These are phyloP conservation scores for Diadophis punctatus DNA, from an alignment of 2,113 vertebrate genomes.

Conservation along the genomic window DNA sequence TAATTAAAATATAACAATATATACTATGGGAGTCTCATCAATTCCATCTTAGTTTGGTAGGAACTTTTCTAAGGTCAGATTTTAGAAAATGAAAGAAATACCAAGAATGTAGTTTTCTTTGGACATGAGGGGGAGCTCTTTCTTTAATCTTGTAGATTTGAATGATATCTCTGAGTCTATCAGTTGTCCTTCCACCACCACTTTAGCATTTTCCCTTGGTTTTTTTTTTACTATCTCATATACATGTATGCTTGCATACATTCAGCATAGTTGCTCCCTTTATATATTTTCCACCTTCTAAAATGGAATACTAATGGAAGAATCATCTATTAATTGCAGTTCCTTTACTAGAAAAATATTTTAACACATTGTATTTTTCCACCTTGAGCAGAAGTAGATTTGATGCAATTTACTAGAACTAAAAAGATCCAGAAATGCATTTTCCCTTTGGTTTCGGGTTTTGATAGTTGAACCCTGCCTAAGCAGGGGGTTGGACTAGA, in stretches of 20 bases:
- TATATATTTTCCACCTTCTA: neutral
- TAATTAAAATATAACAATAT: neutral
- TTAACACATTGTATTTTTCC: neutral
- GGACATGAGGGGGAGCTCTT: constrained; percentile 10
- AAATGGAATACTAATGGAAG: neutral
- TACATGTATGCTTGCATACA: too few species aligned
- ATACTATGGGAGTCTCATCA: neutral
- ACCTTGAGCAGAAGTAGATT: neutral
- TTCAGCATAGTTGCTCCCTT: neutral
- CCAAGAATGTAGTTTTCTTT: neutral
- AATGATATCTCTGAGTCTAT: neutral
- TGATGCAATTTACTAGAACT: neutral
- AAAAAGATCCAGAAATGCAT: neutral
- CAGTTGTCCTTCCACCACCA: neutral
- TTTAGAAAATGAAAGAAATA: neutral
- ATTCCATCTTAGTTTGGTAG: neutral
- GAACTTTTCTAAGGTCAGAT: neutral
- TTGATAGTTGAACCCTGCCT: neutral
- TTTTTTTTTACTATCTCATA: neutral
- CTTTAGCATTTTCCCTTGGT: neutral
- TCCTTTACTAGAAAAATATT: neutral
- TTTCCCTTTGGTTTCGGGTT: neutral
- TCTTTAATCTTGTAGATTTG: neutral
- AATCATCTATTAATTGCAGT: neutral
- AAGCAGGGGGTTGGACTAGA: too few species aligned